Percentiles rank a stretch among this genome's conserved stretches.
These are phyloP conservation scores for Calliopum simillimum DNA, from an alignment of 2,888 invertebrate species.

Conservation along the genomic window DNA sequence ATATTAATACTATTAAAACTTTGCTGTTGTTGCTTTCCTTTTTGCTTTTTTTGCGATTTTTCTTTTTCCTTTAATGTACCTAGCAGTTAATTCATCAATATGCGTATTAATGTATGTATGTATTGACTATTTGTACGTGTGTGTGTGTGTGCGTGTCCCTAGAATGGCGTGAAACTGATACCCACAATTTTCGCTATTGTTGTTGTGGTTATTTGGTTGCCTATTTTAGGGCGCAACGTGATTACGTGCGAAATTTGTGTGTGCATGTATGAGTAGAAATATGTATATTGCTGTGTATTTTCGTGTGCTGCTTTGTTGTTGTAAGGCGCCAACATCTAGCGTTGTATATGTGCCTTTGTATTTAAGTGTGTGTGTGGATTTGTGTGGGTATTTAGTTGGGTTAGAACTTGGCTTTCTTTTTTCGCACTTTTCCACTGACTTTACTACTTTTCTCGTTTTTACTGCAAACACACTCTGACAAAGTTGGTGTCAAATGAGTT, in stretches of 20 bases:
- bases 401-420: not conserved
- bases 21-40: not conserved
- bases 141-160: not conserved
- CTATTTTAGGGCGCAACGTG: not conserved
- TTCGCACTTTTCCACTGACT: too few relatives aligned
- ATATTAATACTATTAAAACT: not conserved
- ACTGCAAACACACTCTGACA: too few relatives aligned
- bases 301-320: not conserved
- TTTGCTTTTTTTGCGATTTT: not conserved
- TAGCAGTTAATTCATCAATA: slow-evolving; percentile 15
- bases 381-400: too few relatives aligned
- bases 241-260: too few relatives aligned
- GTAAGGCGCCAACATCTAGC: too few relatives aligned
- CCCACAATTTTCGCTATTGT: slow-evolving; percentile 5
- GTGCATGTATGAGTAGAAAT: not conserved
- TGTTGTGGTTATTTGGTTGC: slow-evolving; percentile 16
- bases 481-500: too few relatives aligned
- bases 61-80: slow-evolving; percentile 1
- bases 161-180: not conserved
- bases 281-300: not conserved
- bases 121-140: not conserved
- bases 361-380: too few relatives aligned
- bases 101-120: not conserved
- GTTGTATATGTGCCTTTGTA: too few relatives aligned
- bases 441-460: not conserved